Evolutionary conservation across 2,888 invertebrate genomes (phyloP), one percentile per base, ranked within the genome.

Genomic region (Drosophila meridionalis): DNA sequence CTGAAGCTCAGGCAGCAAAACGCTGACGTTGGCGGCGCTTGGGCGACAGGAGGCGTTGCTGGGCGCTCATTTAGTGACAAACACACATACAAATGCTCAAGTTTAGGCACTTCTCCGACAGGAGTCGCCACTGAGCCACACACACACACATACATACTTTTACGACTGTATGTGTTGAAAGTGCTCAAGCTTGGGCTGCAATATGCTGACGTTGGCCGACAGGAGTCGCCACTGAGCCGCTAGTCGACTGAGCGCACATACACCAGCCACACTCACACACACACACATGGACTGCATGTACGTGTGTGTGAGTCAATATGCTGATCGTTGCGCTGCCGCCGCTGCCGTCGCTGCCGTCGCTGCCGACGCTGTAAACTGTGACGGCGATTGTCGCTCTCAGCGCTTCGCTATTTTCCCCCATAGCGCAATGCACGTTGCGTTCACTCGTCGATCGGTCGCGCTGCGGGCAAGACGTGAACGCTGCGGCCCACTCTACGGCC

Each of bases 371-470:
- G 59, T 67, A 62, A 48, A 48, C 60, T 47, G 48, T 53, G 43
- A 48, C 34, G 32, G 20, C n/a, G 38, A 28, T 62, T 65, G 65
- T 11, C 67, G 69, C 72, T 78, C 85, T 76, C 78, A 69, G 55
- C 71, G 75, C 73, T 75, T 72, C 47, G 67, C 80, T 82, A 82
- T 80, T 87, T 86, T 80, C 72, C 76, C 87, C 77, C 63, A 76
- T 64, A 47, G 73, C 85, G 72, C 82, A 77, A 59, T 87, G 87
- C 83, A 82, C 78, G 76, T 82, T 84, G 73, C 78, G 87, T 84
- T 91, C 91, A 90, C 76, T 90, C 91, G 87, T 80, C 78, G 84
- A 90, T 90, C 90, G 82, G 81, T 88, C 76, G 90, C 78, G 85
- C 73, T 78, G 70, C 79, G 85, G 85, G 76, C 74, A 77, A 79